Evolutionary conservation across 2,797 vertebrate genomes (phyloP).

Genomic region (Botia almorhae): DNA sequence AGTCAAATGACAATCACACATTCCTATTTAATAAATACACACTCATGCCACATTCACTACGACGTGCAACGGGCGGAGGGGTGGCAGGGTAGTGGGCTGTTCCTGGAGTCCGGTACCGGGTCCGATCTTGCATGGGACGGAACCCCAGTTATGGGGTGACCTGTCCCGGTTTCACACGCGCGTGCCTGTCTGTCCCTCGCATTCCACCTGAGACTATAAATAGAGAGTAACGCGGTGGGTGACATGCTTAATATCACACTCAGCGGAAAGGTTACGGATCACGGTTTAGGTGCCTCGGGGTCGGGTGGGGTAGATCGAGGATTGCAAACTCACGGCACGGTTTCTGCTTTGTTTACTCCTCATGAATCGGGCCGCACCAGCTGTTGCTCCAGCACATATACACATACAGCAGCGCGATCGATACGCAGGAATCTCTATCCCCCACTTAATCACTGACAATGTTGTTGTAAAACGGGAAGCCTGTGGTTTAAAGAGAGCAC

Average conservation of each 20-base stretch:
- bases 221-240: slow-evolving; percentile 72
- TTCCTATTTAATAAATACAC: slow-evolving; percentile 3
- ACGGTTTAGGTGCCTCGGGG: slow-evolving; percentile 25
- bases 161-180: slow-evolving; percentile 44
- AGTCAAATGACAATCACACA: not conserved
- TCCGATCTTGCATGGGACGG: not conserved
- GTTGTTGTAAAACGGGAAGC: not conserved
- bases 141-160: slow-evolving; percentile 21
- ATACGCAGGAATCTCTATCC: slow-evolving; percentile 10
- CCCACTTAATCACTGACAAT: not conserved
- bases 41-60: not conserved
- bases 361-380: slow-evolving; percentile 35
- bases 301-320: not conserved
- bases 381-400: slow-evolving; percentile 33
- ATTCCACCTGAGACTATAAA: slow-evolving; percentile 78
- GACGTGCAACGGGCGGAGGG: not conserved
- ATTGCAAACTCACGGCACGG: slow-evolving; percentile 21
- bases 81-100: not conserved
- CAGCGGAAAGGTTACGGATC: slow-evolving; percentile 62
- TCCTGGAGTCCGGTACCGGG: not conserved
- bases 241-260: slow-evolving; percentile 73
- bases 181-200: slow-evolving; percentile 60
- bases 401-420: slow-evolving; percentile 20
- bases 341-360: slow-evolving; percentile 53
- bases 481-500: not conserved